phyloP scores from a whole-genome alignment of 2,113 vertebrate species.

The Scomber scombrus region DNA sequence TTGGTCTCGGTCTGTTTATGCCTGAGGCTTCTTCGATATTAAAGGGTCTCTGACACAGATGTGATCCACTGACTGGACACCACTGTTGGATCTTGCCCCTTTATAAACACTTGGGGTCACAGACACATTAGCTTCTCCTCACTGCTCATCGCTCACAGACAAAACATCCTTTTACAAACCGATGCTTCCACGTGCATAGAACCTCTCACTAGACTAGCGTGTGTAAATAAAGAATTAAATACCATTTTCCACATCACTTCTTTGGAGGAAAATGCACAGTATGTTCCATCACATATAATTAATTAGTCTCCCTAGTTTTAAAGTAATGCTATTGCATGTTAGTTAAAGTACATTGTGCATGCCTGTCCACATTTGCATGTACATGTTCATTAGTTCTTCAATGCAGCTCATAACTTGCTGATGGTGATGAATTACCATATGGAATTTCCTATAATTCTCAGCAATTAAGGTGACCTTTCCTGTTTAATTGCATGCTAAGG shows the following conservation, averaged over 20 bases:
- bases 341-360: conserved; percentile 34
- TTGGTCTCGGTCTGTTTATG: conserved; percentile 24
- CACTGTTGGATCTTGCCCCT: neutral
- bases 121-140: conserved; percentile 30
- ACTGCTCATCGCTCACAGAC: conserved; percentile 7
- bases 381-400: conserved; percentile 52
- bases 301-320: conserved; percentile 37
- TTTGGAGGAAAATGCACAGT: neutral
- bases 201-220: neutral
- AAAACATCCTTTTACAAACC: neutral
- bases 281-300: neutral
- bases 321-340: conserved; percentile 17
- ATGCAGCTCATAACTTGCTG: conserved; percentile 43
- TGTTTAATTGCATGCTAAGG: conserved; percentile 51
- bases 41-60: conserved; percentile 44
- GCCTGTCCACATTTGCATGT: conserved; percentile 44
- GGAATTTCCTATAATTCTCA: conserved; percentile 55
- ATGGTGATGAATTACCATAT: conserved; percentile 72
- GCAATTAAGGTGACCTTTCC: conserved; percentile 74
- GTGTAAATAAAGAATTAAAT: neutral
- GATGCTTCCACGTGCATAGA: neutral
- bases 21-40: neutral
- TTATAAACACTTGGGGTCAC: conserved; percentile 24
- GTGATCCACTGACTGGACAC: neutral
- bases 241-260: neutral